Base-by-base conservation (phyloP, 2,888 invertebrate genomes). In the Alloscopus bannaensis region DNA sequence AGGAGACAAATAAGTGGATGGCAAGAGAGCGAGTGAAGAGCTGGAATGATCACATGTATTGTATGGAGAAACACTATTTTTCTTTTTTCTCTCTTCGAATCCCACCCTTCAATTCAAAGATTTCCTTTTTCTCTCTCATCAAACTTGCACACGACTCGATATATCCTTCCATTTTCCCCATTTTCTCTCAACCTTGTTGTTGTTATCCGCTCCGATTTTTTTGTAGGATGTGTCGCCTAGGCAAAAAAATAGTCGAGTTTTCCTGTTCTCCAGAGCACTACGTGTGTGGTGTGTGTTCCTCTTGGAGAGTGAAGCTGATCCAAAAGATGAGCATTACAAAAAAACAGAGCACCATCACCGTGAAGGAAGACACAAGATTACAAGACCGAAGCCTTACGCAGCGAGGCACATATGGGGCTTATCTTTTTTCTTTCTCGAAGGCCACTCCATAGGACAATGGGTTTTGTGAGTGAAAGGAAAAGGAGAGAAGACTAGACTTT, bases 1-100 rank as follows among this genome's bases (percentile, higher is more conserved):
- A 52, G 55, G 72, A 60, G 62, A 72, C 72, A 64, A 64, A 72
- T 72, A 72, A 64, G 55, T 73, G 73, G 57, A 64, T 73, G 45
- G 65, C n/a, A n/a, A 71, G 57, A 36, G 50, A 60, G n/a, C 24
- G 45, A 28, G 24, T 57, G 24, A 11, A 22, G 20, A 36, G 31
- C 26, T 68, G 50, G 16, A 28, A 40, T n/a, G 22, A 62, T 36
- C 18, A 50, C 50, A 50, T 11, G 55, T 24, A 28, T 18, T 55
- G 28, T 26, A 55, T 16, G 3, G 24, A 18, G 26, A 16, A 3
- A 6, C 24, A 36, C 62, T 20, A 42, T 42, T 36, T 55, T 55
- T 55, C 26, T 26, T 55, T 2, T 42, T 42, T 18, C 13, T 42
- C 42, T 42, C 42, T 42, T 42, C 42, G n/a, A n/a, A n/a, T 42